phyloP scores from a whole-genome alignment of 1,140 invertebrate species.

The Harpegnathos saltator region DNA sequence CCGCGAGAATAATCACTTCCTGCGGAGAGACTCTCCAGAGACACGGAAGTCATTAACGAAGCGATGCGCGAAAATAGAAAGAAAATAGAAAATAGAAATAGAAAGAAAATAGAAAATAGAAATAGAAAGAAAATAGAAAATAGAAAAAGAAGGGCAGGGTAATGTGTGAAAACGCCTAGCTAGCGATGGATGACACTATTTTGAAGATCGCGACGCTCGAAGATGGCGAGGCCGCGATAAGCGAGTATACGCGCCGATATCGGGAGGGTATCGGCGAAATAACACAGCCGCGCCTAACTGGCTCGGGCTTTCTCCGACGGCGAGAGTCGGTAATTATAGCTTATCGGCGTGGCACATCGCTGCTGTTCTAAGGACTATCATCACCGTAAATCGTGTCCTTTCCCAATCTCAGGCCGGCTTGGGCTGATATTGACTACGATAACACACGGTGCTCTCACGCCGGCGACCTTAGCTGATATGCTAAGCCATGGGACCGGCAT shows the following conservation, averaged over 20 bases:
- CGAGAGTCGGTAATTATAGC: constrained; percentile 17
- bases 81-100: too few relatives aligned
- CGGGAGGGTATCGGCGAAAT: background rate
- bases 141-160: too few relatives aligned
- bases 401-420: constrained; percentile 17
- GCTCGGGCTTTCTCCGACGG: background rate
- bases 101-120: too few relatives aligned
- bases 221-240: too few relatives aligned
- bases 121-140: too few relatives aligned
- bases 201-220: too few relatives aligned
- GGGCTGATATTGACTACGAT: constrained; percentile 55
- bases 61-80: background rate
- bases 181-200: too few relatives aligned
- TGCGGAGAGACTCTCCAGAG: too few relatives aligned
- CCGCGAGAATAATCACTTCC: background rate
- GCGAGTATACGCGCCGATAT: too few relatives aligned
- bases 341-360: background rate
- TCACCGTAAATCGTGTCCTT: constrained; percentile 38
- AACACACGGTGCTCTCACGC: constrained; percentile 23
- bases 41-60: too few relatives aligned
- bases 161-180: too few relatives aligned
- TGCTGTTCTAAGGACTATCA: constrained; percentile 40
- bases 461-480: constrained; percentile 50
- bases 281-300: background rate
- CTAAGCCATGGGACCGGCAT: constrained; percentile 47